Base-by-base conservation (phyloP, 2,113 vertebrate genomes). In the Sinocyclocheilus rhinocerous region DNA sequence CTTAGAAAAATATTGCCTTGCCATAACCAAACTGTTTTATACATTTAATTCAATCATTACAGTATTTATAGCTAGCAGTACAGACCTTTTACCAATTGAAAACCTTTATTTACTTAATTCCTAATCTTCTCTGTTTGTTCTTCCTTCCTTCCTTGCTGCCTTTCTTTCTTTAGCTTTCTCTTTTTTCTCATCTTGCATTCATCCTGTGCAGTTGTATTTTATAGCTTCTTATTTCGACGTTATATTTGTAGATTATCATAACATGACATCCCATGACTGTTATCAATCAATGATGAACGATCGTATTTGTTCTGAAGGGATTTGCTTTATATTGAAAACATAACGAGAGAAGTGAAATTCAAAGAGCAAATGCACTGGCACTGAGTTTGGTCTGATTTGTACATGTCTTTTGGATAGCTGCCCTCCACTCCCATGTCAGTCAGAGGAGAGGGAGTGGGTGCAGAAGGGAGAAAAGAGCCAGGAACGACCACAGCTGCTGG, bases 401-500 rank as follows among this genome's bases (percentile, higher is more conserved):
- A 22, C 10, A 36, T 78, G 63, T 79, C 52, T 63, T 50, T 81
- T 86, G 85, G 55, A 61, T 26, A 33, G 3, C 65, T 72, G 75
- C 78, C 69, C 78, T 81, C 18, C 0, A 7, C 69, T 82, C 69
- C 20, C 70, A 81, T 86, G 85, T 76, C 69, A 61, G 39, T 82
- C 79, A 82, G 61, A 80, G 80, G 50, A 73, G 69, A 69, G 76
- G 52, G 6, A 24, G 52, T 67, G 72, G 67, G 52, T 73, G 85
- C 75, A 76, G 88, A 48, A 61, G 50, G 84, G 83, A 86, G 12
- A 48, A 65, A 67, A 59, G 84, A 48, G 91, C 77, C 83, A 83
- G 84, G 45, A 84, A 83, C 69, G 83, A 76, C 86, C 89, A 84
- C 89, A 91, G 89, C 88, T 91, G 87, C 26, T 80, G 42, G 88